Conservation (phyloP, 2,888 invertebrate species). For the Synanthedon tipuliformis region DNA sequence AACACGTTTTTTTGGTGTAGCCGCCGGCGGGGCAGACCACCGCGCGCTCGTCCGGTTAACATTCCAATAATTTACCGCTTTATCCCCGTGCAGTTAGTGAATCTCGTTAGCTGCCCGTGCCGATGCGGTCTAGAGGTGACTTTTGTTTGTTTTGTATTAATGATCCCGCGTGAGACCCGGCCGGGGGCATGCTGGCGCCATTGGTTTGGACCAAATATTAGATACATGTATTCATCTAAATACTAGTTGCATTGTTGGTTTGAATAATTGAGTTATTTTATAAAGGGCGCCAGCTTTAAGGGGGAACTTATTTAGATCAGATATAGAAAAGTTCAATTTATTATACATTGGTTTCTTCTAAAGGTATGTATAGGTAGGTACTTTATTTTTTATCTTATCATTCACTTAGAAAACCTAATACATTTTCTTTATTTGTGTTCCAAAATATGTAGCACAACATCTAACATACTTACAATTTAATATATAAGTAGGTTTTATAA, state of each 20-base stretch:
- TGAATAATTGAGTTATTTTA: conserved; percentile 54
- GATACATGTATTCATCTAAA: conserved; percentile 53
- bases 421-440: too few relatives aligned
- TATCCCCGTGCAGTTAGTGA: conserved; percentile 58
- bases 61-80: conserved; percentile 68
- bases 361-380: too few relatives aligned
- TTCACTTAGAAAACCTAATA: too few relatives aligned
- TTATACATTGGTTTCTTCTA: too few relatives aligned
- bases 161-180: conserved; percentile 52
- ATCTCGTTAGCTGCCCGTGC: conserved; percentile 63
- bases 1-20: conserved; percentile 54
- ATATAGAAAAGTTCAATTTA: too few relatives aligned
- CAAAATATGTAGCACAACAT: too few relatives aligned
- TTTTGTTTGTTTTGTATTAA: conserved; percentile 69
- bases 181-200: conserved; percentile 64
- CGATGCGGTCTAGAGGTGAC: conserved; percentile 50
- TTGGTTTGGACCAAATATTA: conserved; percentile 55
- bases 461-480: too few relatives aligned
- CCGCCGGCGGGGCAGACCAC: conserved; percentile 46
- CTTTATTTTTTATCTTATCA: too few relatives aligned
- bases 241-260: conserved; percentile 29
- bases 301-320: too few relatives aligned
- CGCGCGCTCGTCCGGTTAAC: conserved; percentile 35
- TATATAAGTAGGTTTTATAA: too few relatives aligned
- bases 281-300: not conserved